A percentile compares a stretch with the other conserved stretches of the same genome.
Evolutionary conservation across 2,888 invertebrate species (phyloP).

Genomic region (Embidobia sp.): DNA sequence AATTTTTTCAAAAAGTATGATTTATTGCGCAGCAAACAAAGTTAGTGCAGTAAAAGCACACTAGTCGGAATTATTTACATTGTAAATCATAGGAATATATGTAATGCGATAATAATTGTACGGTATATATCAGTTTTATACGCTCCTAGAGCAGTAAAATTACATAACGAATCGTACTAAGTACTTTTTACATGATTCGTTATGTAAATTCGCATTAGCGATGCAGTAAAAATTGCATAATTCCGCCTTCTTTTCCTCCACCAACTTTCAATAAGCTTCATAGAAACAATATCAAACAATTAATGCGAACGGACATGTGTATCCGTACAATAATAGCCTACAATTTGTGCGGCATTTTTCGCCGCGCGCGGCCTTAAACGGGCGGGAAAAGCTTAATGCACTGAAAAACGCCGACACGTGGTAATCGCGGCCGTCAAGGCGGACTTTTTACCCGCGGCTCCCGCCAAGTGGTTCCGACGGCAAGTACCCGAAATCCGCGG

Average conservation of each 20-base stretch:
- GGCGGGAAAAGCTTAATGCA: slow-evolving; percentile 3
- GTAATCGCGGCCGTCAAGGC: slow-evolving; percentile 27
- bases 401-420: slow-evolving; percentile 19
- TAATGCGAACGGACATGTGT: slow-evolving; percentile 4
- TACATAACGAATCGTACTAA: too few relatives aligned
- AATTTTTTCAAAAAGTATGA: too few relatives aligned
- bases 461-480: too few relatives aligned
- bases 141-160: neutral
- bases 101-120: too few relatives aligned
- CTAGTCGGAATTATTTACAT: too few relatives aligned
- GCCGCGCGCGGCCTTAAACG: neutral
- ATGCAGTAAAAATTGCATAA: neutral
- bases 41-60: too few relatives aligned
- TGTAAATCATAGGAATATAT: too few relatives aligned
- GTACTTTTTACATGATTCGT: neutral
- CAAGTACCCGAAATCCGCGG: too few relatives aligned
- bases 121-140: too few relatives aligned
- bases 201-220: neutral
- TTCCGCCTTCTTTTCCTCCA: neutral
- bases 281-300: slow-evolving; percentile 11
- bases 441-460: too few relatives aligned
- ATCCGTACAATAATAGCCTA: slow-evolving; percentile 4
- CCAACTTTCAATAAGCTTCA: neutral
- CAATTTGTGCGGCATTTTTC: slow-evolving; percentile 9
- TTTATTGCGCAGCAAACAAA: too few relatives aligned